Percentiles rank a stretch among this genome's conserved stretches.
These are phyloP conservation scores for Drosophila stalkeri DNA, from an alignment of 2,888 invertebrate species.

Conservation along the genomic window DNA sequence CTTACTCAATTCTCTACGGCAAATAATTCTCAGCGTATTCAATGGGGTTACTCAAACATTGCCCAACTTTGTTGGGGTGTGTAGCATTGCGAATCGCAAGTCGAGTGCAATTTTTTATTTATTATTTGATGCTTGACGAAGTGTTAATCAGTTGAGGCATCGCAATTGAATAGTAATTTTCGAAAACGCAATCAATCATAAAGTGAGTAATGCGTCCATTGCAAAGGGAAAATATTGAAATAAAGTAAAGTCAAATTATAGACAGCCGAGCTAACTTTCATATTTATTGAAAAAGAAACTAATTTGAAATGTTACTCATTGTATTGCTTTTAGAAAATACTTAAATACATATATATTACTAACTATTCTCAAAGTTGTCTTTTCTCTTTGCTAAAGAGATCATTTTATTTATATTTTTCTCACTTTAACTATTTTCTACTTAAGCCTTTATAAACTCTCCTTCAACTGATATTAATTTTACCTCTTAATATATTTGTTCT, in stretches of 20 bases:
- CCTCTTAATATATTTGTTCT: not conserved
- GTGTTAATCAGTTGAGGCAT: slow-evolving; percentile 42
- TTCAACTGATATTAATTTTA: not conserved
- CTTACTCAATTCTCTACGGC: slow-evolving; percentile 6
- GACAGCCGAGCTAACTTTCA: not conserved
- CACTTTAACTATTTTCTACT: not conserved
- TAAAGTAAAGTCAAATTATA: not conserved
- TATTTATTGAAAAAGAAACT: not conserved
- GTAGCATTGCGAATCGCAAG: slow-evolving; percentile 22
- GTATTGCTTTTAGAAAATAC: too few species aligned
- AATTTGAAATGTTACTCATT: not conserved
- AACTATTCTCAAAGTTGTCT: too few species aligned
- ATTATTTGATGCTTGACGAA: slow-evolving; percentile 2
- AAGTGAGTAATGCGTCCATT: slow-evolving; percentile 1
- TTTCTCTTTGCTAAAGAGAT: not conserved
- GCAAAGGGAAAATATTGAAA: not conserved
- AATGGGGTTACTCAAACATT: slow-evolving; percentile 67
- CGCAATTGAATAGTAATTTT: slow-evolving; percentile 21
- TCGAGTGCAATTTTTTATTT: slow-evolving; percentile 16
- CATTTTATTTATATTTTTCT: not conserved
- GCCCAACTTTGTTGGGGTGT: slow-evolving; percentile 37
- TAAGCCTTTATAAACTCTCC: not conserved
- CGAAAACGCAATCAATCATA: slow-evolving; percentile 29
- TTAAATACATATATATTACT: too few species aligned
- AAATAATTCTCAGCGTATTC: slow-evolving; percentile 24